These are phyloP conservation scores for Liodrosophila aerea DNA, from an alignment of 2,888 invertebrate genomes.

Conservation along the genomic window DNA sequence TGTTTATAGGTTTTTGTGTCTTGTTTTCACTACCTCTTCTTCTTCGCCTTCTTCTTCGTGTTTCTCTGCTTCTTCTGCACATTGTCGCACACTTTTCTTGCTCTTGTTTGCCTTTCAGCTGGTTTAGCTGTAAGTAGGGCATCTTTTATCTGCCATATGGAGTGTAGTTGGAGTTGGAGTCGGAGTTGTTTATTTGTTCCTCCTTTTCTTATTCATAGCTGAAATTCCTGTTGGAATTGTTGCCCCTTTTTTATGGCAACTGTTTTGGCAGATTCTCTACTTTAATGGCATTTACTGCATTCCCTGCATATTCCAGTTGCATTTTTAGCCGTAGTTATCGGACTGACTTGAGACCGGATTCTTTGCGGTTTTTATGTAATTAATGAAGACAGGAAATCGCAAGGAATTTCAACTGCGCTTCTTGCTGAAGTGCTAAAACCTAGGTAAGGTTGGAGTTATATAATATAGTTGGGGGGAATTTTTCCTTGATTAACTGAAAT, in stretches of 20 bases:
- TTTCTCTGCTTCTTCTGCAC: conserved; percentile 7
- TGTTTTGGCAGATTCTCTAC: conserved; percentile 4
- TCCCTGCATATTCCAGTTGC: conserved; percentile 2
- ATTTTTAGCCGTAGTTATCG: neutral
- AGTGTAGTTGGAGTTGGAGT: neutral
- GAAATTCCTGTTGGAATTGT: conserved; percentile 47
- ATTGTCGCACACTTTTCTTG: conserved; percentile 31
- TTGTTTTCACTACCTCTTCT: conserved; percentile 8
- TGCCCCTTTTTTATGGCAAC: conserved; percentile 12
- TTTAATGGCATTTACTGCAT: conserved; percentile 35
- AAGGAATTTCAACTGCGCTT: no score
- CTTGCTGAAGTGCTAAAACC: no score
- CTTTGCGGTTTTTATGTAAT: neutral
- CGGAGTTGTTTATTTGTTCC: conserved; percentile 2
- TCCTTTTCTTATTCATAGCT: conserved; percentile 26
- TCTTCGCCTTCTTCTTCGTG: conserved; percentile 3
- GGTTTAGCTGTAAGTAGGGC: conserved; percentile 46
- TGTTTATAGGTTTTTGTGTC: conserved; percentile 53
- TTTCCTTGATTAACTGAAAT: no score
- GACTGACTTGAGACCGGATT: neutral
- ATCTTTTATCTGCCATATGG: conserved; percentile 12
- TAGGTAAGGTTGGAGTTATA: no score
- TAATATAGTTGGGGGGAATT: no score
- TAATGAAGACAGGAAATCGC: no score
- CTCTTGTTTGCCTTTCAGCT: conserved; percentile 25